phyloP scores from a whole-genome alignment of 2,797 vertebrate species.

The Paramormyrops hopkinsi region DNA sequence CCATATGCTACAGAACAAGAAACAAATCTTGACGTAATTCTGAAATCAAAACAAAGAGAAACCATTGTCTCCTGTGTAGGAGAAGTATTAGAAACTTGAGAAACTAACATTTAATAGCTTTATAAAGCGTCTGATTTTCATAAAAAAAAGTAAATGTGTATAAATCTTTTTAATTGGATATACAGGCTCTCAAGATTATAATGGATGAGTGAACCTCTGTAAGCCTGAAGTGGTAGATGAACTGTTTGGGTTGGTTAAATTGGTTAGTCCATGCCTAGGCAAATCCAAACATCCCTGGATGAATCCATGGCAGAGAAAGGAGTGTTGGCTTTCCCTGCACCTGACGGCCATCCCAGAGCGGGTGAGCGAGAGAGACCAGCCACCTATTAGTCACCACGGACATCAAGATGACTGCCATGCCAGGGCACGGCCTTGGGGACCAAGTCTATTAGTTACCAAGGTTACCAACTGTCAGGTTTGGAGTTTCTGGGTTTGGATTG shows the following conservation, averaged over 20 bases:
- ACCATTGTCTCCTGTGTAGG: not conserved
- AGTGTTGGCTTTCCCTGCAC: slow-evolving; percentile 35
- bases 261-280: slow-evolving; percentile 24
- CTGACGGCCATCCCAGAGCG: slow-evolving; percentile 3
- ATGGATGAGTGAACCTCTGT: not conserved
- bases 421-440: not conserved
- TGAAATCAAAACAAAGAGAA: slow-evolving; percentile 16
- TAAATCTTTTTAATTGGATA: not conserved
- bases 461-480: not conserved
- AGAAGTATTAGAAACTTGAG: slow-evolving; percentile 1
- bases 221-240: not conserved
- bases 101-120: not conserved
- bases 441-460: not conserved
- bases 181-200: not conserved
- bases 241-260: slow-evolving; percentile 36
- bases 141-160: not conserved
- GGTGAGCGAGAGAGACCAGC: not conserved
- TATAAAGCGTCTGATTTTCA: not conserved
- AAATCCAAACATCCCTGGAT: slow-evolving; percentile 24
- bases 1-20: not conserved
- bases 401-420: not conserved
- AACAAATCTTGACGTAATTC: not conserved
- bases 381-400: not conserved
- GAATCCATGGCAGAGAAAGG: slow-evolving; percentile 45
- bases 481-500: not conserved